phyloP scores from a whole-genome alignment of 1,140 invertebrate species.

The Temnothorax nylanderi region DNA sequence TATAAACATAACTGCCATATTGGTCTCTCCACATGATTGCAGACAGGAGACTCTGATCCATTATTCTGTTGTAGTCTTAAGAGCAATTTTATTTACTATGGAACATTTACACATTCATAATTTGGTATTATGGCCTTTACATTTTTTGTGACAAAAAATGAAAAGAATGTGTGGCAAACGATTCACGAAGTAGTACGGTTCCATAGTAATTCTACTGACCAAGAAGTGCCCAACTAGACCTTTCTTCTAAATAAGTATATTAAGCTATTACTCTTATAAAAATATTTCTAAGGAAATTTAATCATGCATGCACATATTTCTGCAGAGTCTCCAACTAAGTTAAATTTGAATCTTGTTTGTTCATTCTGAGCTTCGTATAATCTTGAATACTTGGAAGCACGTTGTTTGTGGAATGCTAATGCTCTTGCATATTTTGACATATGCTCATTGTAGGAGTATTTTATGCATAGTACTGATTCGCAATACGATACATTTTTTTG shows the following conservation, averaged over 20 bases:
- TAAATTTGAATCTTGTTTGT: slow-evolving; percentile 22
- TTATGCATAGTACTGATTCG: slow-evolving; percentile 7
- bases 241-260: slow-evolving; percentile 47
- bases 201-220: slow-evolving; percentile 77
- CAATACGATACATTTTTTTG: slow-evolving; percentile 25
- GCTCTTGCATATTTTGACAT: neutral
- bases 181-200: slow-evolving; percentile 56
- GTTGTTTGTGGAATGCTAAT: neutral
- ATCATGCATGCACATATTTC: neutral
- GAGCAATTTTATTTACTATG: slow-evolving; percentile 64
- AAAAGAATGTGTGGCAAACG: neutral
- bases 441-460: slow-evolving; percentile 7
- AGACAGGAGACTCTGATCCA: slow-evolving; percentile 79
- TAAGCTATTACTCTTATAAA: slow-evolving; percentile 21
- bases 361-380: neutral
- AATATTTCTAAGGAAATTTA: slow-evolving; percentile 23
- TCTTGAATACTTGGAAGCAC: slow-evolving; percentile 1
- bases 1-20: slow-evolving; percentile 62
- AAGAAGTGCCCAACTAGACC: slow-evolving; percentile 83
- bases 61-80: slow-evolving; percentile 71
- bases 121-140: neutral
- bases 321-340: neutral
- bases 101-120: slow-evolving; percentile 58
- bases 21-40: slow-evolving; percentile 83
- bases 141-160: neutral